These are phyloP conservation scores for Bilobella aurantiaca DNA, from an alignment of 1,140 invertebrate species.

Conservation along the genomic window DNA sequence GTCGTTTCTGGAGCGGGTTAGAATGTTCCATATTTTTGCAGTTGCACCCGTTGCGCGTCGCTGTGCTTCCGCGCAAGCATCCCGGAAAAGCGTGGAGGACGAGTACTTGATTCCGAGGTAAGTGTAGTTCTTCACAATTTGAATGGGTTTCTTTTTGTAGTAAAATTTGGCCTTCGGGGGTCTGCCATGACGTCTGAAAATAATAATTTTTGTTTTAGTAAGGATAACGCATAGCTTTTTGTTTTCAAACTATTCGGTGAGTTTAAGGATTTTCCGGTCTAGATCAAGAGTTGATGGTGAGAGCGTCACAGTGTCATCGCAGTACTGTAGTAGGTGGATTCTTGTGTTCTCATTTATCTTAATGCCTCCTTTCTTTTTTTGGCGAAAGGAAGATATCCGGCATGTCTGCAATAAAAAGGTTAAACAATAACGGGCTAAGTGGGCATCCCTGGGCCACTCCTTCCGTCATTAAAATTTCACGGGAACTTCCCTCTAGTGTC, in stretches of 20 bases:
- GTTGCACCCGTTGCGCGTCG: neutral
- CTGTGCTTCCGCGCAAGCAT: neutral
- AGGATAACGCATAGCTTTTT: conserved; percentile 29
- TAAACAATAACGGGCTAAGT: conserved; percentile 34
- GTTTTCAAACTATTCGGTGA: conserved; percentile 22
- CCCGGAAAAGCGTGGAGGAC: neutral
- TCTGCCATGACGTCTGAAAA: conserved; percentile 29
- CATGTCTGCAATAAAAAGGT: conserved; percentile 31
- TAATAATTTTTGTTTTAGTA: conserved; percentile 33
- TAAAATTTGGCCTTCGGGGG: neutral
- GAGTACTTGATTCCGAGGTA: conserved; percentile 22
- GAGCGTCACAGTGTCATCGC: conserved; percentile 18
- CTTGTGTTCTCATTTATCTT: conserved; percentile 10
- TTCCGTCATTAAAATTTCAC: conserved; percentile 19
- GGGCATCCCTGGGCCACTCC: conserved; percentile 34
- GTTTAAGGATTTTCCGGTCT: conserved; percentile 7
- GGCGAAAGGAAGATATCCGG: neutral
- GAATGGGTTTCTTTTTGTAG: conserved; percentile 6
- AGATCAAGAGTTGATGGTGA: neutral
- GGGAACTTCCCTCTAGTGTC: neutral
- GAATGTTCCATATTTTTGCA: neutral
- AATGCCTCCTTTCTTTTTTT: neutral
- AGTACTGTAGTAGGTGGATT: conserved; percentile 10
- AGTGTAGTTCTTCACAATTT: conserved; percentile 19
- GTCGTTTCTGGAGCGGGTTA: neutral